A percentile compares a stretch with the other conserved stretches of the same genome.
These are phyloP conservation scores for Calliopum simillimum DNA, from an alignment of 2,888 invertebrate species.

Conservation along the genomic window DNA sequence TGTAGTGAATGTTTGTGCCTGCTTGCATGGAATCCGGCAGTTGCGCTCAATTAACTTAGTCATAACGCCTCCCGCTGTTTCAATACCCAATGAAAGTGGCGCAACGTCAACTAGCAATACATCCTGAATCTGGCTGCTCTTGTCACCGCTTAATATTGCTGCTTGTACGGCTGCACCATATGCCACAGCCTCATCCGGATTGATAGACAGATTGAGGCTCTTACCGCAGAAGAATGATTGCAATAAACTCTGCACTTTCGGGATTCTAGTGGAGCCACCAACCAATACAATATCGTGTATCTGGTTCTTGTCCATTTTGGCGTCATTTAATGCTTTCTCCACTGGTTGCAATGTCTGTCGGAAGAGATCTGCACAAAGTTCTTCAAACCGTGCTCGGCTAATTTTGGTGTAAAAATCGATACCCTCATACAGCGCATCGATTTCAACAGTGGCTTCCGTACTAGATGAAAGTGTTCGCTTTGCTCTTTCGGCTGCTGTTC, in stretches of 20 bases:
- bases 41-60: constrained; percentile 80
- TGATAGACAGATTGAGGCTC: constrained; percentile 78
- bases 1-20: constrained; percentile 81
- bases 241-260: constrained; percentile 80
- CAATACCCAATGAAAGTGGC: constrained; percentile 78
- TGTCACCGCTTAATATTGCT: constrained; percentile 77
- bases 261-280: constrained; percentile 84
- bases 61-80: constrained; percentile 86
- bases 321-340: constrained; percentile 81
- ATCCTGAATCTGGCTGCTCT: constrained; percentile 80
- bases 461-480: constrained; percentile 83
- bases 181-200: constrained; percentile 84
- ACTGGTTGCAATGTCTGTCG: constrained; percentile 80
- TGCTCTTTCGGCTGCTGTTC: constrained; percentile 82
- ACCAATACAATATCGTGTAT: constrained; percentile 86
- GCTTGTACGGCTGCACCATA: constrained; percentile 82
- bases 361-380: constrained; percentile 79
- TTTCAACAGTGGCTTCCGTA: constrained; percentile 80
- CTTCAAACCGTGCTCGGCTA: constrained; percentile 82
- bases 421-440: constrained; percentile 79
- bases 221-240: constrained; percentile 82
- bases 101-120: constrained; percentile 77
- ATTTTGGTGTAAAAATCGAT: constrained; percentile 79
- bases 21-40: constrained; percentile 78
- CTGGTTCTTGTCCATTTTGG: constrained; percentile 80